A percentile compares a stretch with the other conserved stretches of the same genome.
Evolutionary conservation across 2,888 invertebrate species (phyloP).

Genomic region (Drosophila mulleri): DNA sequence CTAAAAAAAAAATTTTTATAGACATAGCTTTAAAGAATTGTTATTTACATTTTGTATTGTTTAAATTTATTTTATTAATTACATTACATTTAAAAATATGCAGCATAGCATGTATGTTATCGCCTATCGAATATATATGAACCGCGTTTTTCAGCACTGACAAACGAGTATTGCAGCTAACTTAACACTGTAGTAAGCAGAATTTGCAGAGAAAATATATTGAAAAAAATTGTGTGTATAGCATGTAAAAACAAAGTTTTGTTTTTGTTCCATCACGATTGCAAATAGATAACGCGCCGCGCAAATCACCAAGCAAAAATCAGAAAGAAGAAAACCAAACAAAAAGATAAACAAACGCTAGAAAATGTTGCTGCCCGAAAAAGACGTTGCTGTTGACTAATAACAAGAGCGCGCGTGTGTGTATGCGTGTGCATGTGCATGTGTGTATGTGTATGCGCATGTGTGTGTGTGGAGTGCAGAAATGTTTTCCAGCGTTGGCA

Average conservation of each 20-base stretch:
- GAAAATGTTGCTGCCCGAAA: slow-evolving; percentile 56
- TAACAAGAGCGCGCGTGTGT: slow-evolving; percentile 56
- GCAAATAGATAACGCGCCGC: slow-evolving; percentile 30
- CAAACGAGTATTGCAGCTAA: slow-evolving; percentile 48
- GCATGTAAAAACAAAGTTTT: slow-evolving; percentile 60
- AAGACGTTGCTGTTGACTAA: slow-evolving; percentile 65
- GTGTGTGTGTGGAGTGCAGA: slow-evolving; percentile 55
- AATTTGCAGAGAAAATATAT: slow-evolving; percentile 64
- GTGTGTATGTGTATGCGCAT: slow-evolving; percentile 34
- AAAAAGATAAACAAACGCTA: slow-evolving; percentile 24
- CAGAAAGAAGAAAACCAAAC: slow-evolving; percentile 7
- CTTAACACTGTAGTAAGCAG: slow-evolving; percentile 60
- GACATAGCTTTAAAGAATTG: background rate
- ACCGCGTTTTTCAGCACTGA: slow-evolving; percentile 35
- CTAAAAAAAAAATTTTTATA: background rate
- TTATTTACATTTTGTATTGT: background rate
- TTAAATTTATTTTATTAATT: background rate
- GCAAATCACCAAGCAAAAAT: slow-evolving; percentile 17
- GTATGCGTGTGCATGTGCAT: slow-evolving; percentile 30
- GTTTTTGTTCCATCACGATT: slow-evolving; percentile 48
- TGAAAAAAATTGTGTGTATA: slow-evolving; percentile 62
- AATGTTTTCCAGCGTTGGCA: slow-evolving; percentile 87
- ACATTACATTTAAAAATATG: slow-evolving; percentile 14
- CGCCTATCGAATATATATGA: slow-evolving; percentile 40
- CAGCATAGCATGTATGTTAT: slow-evolving; percentile 1